A percentile compares a stretch with the other conserved stretches of the same genome.
These are phyloP conservation scores for Spatulosminthurus flaviceps DNA, from an alignment of 2,888 invertebrate genomes.

Conservation along the genomic window DNA sequence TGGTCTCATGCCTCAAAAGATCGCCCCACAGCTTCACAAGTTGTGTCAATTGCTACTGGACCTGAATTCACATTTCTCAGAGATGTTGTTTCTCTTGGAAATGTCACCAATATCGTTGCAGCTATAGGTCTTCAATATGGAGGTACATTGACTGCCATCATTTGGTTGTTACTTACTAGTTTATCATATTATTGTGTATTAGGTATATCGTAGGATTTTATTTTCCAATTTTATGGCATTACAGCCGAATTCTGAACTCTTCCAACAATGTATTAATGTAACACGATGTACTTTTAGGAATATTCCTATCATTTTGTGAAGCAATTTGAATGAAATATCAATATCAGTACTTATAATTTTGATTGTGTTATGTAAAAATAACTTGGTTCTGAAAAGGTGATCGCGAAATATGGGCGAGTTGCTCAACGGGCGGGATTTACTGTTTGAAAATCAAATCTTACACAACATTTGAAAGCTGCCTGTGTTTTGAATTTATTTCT, in stretches of 20 bases:
- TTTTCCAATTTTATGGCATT: too few species aligned
- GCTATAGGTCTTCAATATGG: conserved; percentile 70
- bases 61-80: conserved; percentile 92
- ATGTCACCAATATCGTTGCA: conserved; percentile 74
- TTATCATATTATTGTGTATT: background rate
- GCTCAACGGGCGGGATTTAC: conserved; percentile 63
- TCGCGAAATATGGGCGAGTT: conserved; percentile 63
- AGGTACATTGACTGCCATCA: conserved; percentile 57
- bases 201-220: too few species aligned
- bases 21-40: conserved; percentile 92
- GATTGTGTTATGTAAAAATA: too few species aligned
- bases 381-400: conserved; percentile 56
- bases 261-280: too few species aligned
- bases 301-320: too few species aligned
- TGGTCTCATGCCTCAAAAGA: conserved; percentile 85
- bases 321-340: too few species aligned
- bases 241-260: too few species aligned
- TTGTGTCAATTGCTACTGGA: conserved; percentile 89
- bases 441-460: conserved; percentile 54
- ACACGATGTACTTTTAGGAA: too few species aligned
- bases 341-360: too few species aligned
- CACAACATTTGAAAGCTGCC: conserved; percentile 55
- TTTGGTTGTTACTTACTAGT: background rate
- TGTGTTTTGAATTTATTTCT: conserved; percentile 62
- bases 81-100: conserved; percentile 79